These are phyloP conservation scores for Euspilapteryx auroguttella DNA, from an alignment of 2,888 invertebrate genomes.

Conservation along the genomic window DNA sequence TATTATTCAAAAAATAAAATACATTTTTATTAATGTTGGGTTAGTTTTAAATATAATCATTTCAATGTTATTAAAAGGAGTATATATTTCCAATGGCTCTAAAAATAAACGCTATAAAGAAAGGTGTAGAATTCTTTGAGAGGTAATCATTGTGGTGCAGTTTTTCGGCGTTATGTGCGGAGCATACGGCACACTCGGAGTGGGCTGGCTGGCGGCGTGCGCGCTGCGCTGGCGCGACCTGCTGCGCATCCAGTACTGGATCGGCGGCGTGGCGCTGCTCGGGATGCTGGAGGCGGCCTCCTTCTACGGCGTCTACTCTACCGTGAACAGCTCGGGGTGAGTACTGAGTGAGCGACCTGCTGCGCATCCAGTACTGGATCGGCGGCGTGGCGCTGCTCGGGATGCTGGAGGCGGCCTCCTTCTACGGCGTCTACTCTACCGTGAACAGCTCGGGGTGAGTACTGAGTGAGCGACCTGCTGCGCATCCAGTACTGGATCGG, in stretches of 20 bases:
- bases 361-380: constrained; percentile 95
- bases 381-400: constrained; percentile 88
- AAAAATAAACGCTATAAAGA: no score
- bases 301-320: constrained; percentile 83
- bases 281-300: constrained; percentile 88
- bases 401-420: constrained; percentile 86
- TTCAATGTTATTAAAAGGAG: no score
- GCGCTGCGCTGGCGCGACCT: constrained; percentile 90
- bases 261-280: constrained; percentile 86
- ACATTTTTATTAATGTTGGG: no score
- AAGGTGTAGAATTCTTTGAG: no score
- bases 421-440: constrained; percentile 79
- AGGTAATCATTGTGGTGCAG: no score
- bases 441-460: constrained; percentile 21
- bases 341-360: constrained; percentile 78
- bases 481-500: constrained; percentile 97
- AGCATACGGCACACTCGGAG: constrained; percentile 80
- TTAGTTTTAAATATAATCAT: no score
- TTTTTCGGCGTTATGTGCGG: constrained; percentile 92
- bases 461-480: constrained; percentile 83
- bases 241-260: constrained; percentile 93
- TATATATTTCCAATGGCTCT: no score
- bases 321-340: constrained; percentile 23
- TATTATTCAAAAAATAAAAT: no score
- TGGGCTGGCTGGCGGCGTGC: constrained; percentile 81